A percentile compares a stretch with the other conserved stretches of the same genome.
phyloP scores from a whole-genome alignment of 2,888 invertebrate genomes.

The Orchesellides sinensis region DNA sequence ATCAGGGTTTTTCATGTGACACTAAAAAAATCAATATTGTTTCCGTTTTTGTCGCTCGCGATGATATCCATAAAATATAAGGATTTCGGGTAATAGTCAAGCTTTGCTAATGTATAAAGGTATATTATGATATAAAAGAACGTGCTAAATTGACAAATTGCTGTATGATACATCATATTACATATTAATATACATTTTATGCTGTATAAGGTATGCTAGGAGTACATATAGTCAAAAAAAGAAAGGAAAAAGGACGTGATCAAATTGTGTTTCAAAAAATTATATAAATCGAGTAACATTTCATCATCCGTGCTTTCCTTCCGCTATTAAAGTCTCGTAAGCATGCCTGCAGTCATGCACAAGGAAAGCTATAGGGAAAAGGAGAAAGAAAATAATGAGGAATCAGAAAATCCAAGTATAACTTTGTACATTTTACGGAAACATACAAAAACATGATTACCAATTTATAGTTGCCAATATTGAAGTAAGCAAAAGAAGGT shows the following conservation, averaged over 20 bases:
- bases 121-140: background rate
- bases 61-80: background rate
- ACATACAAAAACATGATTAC: conserved; percentile 7
- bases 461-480: conserved; percentile 29
- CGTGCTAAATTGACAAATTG: background rate
- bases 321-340: conserved; percentile 35
- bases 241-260: conserved; percentile 5
- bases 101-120: background rate
- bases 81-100: background rate
- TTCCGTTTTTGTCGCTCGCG: background rate
- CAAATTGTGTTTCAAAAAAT: conserved; percentile 35
- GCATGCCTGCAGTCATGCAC: background rate
- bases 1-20: conserved; percentile 50
- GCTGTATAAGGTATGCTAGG: background rate
- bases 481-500: background rate
- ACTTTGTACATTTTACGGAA: too few relatives aligned
- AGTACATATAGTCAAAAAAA: background rate
- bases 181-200: background rate
- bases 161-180: background rate
- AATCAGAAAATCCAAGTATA: conserved; percentile 4
- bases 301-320: conserved; percentile 58
- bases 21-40: conserved; percentile 22
- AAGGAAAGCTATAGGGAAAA: background rate
- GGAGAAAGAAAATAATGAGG: background rate
- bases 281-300: conserved; percentile 16